Evolutionary conservation across 2,888 invertebrate species (phyloP), one percentile per base, ranked within the genome.

Genomic region (Drosophila lacicola): DNA sequence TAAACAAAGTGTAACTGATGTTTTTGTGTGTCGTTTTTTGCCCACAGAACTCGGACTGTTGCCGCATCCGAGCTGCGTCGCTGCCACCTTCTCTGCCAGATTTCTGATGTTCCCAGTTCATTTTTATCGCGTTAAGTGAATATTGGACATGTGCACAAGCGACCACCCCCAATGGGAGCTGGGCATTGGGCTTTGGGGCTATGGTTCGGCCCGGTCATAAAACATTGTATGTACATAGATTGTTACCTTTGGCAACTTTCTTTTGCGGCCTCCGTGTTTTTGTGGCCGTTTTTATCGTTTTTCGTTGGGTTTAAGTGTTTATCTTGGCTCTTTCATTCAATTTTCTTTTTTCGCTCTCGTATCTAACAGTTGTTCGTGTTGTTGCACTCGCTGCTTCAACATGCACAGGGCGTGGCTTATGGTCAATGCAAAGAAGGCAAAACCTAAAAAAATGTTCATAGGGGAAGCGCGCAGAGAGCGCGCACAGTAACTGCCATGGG

Each of bases 391-490:
- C 83, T 80, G 80, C 83, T 80, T 68, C 75, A 78, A 88, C 87
- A 90, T 82, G 82, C 82, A 79, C 82, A 88, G 91, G 91, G 91
- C 91, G 91, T 91, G 91, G 91, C 90, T 91, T 91, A 80, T 87
- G 89, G 88, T 89, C 90, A 85, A 70, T 74, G 70, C 71, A 72
- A 83, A 73, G 67, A 66, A 73, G 74, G 70, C 70, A 84, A 56
- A 67, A 63, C 47, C 51, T 39, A 64, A 63, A 58, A 65, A 65
- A 63, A 58, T 57, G 47, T 61, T 73, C 71, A 68, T 82, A 80
- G 86, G 84, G 84, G 74, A 81, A 83, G 76, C 68, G 65, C 57
- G 57, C 70, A 55, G 62, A 47, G 66, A 60, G 64, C 55, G 68
- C 39, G 53, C 49, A 44, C 57, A 49, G 13, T 29, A 65, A 53